These are phyloP conservation scores for Engraulis encrasicolus DNA, from an alignment of 2,113 vertebrate genomes.

Conservation along the genomic window DNA sequence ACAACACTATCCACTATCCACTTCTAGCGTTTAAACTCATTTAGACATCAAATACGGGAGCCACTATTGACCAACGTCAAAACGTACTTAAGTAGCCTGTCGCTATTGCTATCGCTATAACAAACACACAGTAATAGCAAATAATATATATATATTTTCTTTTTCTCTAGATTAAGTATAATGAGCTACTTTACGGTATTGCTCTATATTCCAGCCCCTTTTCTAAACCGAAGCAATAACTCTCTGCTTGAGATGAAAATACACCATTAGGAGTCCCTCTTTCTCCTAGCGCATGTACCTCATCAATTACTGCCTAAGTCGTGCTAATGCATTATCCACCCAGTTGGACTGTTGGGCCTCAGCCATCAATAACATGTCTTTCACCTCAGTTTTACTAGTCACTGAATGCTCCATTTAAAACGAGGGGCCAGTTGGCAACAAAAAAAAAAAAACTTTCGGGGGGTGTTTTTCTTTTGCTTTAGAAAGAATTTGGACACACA, in stretches of 20 bases:
- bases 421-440: neutral
- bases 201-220: neutral
- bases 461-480: conserved; percentile 14
- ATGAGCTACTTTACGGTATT: conserved; percentile 2
- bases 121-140: neutral
- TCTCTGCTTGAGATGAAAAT: neutral
- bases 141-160: too few species aligned
- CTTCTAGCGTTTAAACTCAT: neutral
- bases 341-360: neutral
- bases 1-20: neutral
- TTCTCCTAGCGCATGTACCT: neutral
- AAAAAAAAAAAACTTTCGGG: neutral
- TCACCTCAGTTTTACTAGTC: neutral
- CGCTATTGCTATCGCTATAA: neutral
- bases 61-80: neutral
- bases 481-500: neutral
- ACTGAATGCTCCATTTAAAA: conserved; percentile 12
- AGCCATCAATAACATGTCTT: neutral
- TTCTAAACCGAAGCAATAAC: neutral
- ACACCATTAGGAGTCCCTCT: neutral
- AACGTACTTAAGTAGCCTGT: neutral
- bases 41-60: neutral
- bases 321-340: neutral
- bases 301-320: conserved; percentile 11
- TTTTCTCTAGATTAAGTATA: neutral